phyloP scores from a whole-genome alignment of 2,113 vertebrate genomes.

The Tapirus terrestris region DNA sequence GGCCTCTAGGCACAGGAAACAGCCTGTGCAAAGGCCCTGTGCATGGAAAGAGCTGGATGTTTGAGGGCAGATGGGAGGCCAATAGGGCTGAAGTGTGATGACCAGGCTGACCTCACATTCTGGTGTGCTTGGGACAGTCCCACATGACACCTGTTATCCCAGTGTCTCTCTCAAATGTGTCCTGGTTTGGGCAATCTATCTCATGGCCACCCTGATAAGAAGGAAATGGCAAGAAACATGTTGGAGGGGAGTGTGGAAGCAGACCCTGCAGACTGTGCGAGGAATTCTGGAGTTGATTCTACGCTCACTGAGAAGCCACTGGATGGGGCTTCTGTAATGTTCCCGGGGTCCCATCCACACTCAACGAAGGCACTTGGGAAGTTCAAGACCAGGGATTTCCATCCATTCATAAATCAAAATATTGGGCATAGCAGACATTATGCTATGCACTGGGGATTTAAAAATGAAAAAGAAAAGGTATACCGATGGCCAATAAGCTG shows the following conservation, averaged over 20 bases:
- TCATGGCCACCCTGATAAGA: not conserved
- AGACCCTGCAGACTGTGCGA: accelerated
- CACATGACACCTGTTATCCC: not conserved
- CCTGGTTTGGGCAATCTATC: not conserved
- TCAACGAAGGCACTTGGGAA: not conserved
- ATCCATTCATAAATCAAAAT: not conserved
- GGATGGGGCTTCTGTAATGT: not conserved
- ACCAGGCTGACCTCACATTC: not conserved
- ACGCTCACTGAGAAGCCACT: not conserved
- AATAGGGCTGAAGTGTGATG: not conserved
- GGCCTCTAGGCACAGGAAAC: no score
- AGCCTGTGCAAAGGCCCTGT: not conserved
- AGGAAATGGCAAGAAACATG: not conserved
- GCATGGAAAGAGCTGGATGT: accelerated
- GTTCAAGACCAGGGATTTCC: not conserved
- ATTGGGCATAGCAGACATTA: not conserved
- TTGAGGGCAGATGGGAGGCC: not conserved
- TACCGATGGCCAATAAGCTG: not conserved
- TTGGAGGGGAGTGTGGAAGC: not conserved
- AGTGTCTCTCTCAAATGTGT: not conserved
- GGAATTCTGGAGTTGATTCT: not conserved
- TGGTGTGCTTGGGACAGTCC: not conserved
- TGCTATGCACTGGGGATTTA: not conserved
- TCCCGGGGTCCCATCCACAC: not conserved
- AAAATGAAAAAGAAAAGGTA: not conserved